A percentile compares a stretch with the other conserved stretches of the same genome.
These are phyloP conservation scores for Pycnonotus jocosus DNA, from an alignment of 2,113 vertebrate species.

Conservation along the genomic window DNA sequence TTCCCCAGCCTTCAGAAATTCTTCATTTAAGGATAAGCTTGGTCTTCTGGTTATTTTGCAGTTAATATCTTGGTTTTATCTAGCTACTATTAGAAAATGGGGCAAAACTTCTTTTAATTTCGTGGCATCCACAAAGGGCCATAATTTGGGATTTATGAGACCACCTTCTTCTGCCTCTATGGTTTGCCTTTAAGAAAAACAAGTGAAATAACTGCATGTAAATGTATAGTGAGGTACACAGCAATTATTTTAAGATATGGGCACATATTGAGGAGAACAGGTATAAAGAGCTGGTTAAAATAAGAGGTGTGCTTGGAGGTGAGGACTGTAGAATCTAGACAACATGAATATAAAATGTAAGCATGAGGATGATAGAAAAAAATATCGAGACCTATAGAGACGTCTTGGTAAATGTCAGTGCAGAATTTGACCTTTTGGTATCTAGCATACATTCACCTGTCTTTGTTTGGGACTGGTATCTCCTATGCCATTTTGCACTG, in stretches of 20 bases:
- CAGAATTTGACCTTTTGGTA: slow-evolving; percentile 51
- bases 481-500: slow-evolving; percentile 20
- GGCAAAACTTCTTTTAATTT: neutral
- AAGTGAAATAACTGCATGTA: neutral
- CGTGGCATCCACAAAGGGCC: neutral
- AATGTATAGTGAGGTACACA: neutral
- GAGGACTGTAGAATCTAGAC: neutral
- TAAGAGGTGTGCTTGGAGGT: neutral
- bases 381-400: slow-evolving; percentile 47
- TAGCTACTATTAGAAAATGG: neutral
- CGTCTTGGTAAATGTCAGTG: slow-evolving; percentile 47
- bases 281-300: neutral
- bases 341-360: slow-evolving; percentile 48
- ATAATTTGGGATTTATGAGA: neutral
- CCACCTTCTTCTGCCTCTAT: neutral
- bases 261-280: neutral
- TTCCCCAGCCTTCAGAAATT: neutral
- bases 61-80: neutral
- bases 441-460: slow-evolving; percentile 41
- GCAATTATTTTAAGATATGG: neutral
- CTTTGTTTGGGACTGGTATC: slow-evolving; percentile 15
- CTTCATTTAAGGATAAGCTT: neutral
- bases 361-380: slow-evolving; percentile 35
- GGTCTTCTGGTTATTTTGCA: neutral
- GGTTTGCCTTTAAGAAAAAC: neutral